Evolutionary conservation across 2,113 vertebrate species (phyloP).

Genomic region (Ailurus styani): DNA sequence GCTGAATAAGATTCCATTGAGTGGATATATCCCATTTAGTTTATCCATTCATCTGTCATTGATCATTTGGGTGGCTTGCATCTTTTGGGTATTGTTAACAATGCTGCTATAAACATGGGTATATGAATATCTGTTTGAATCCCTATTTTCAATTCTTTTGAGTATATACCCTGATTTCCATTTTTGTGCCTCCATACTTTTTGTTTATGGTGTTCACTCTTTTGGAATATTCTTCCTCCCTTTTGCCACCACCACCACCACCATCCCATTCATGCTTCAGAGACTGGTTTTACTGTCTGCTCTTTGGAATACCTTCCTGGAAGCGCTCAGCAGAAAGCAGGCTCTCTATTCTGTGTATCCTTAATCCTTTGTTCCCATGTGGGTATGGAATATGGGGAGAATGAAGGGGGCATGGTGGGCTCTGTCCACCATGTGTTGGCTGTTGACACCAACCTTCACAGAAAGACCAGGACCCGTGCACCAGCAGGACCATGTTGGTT

Average conservation of each 20-base stretch:
- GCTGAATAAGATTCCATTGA: not conserved
- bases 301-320: not conserved
- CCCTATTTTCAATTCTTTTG: not conserved
- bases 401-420: not conserved
- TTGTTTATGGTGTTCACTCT: not conserved
- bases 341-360: not conserved
- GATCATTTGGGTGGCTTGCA: not conserved
- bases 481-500: not conserved
- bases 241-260: not conserved
- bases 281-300: not conserved
- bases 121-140: not conserved
- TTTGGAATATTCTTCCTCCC: not conserved
- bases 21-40: not conserved
- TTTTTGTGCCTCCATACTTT: not conserved
- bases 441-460: not conserved
- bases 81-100: not conserved
- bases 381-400: not conserved
- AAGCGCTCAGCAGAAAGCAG: not conserved
- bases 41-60: not conserved
- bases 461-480: not conserved
- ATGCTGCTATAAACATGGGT: not conserved
- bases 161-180: not conserved
- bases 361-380: not conserved
- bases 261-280: not conserved
- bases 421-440: too few species aligned